phyloP scores from a whole-genome alignment of 2,797 vertebrate species.

The Myotis vivesi region DNA sequence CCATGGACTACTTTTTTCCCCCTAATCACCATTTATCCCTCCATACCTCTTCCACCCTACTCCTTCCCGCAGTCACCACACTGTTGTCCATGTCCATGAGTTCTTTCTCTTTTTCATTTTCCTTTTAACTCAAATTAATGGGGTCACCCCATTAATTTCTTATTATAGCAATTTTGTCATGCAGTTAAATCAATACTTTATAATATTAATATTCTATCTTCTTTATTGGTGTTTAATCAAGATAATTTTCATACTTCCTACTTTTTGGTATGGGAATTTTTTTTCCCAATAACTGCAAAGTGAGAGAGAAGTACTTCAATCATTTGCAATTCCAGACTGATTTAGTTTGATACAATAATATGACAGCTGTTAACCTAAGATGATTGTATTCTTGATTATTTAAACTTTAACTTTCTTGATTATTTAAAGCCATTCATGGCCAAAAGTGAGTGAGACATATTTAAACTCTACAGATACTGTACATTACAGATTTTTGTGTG shows the following conservation, averaged over 20 bases:
- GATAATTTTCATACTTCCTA: neutral
- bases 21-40: neutral
- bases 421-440: slow-evolving; percentile 3
- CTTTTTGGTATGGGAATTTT: slow-evolving; percentile 24
- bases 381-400: neutral
- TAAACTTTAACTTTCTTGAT: slow-evolving; percentile 15
- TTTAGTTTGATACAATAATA: slow-evolving; percentile 40
- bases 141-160: neutral
- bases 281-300: neutral
- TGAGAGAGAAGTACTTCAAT: neutral
- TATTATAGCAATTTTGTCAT: neutral
- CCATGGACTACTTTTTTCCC: neutral
- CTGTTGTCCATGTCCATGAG: neutral
- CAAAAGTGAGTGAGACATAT: neutral
- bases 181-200: slow-evolving; percentile 6
- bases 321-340: slow-evolving; percentile 20
- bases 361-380: neutral
- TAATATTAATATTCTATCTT: neutral
- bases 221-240: neutral
- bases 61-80: neutral
- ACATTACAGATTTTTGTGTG: neutral
- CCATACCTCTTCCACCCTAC: neutral
- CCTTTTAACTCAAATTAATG: neutral
- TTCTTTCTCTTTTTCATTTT: neutral
- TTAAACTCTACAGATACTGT: neutral